Evolutionary conservation across 2,113 vertebrate genomes (phyloP), one percentile per base, ranked within the genome.

Genomic region (Pterophyllum scalare): DNA sequence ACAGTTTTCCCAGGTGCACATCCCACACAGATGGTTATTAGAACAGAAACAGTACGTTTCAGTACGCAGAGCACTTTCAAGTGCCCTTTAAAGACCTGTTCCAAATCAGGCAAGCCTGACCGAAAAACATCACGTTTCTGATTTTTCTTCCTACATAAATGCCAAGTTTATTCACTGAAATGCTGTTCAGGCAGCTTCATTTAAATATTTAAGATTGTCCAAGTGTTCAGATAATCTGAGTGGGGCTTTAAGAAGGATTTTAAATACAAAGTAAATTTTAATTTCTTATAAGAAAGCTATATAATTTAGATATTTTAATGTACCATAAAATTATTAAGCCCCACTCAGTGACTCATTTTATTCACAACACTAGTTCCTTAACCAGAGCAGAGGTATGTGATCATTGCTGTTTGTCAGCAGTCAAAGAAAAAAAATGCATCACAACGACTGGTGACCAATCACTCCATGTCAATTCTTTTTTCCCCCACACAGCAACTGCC

Each of bases 11-110:
- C 86, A 88, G 40, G 86, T 76, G 83, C 93, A 90, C 86, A 93
- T 93, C 94, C 89, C 85, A 94, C 93, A 94, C 91, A 94, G 90
- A 93, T 11, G 84, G 77, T 82, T 93, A 95, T 94, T 92, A 95
- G 91, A 93, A 91, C 76, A 83, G 88, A 82, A 52, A 77, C 52
- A 83, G 8, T 80, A 89, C 59, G 90, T 84, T 83, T 89, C 60
- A 82, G 82, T 92, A 88, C 83, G 52, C 87, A 89, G 84, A 89
- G 75, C 78, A 85, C 79, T 22, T 86, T 28, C 72, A 59, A 24
- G 57, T 80, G 76, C 61, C 81, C 59, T 2, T 14, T 62, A 38
- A 76, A 59, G 2, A 76, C 28, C 12, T 0, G 5, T 59, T 79
- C 75, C 7, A 57, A 58, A 87, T 54, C 76, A 72, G 24, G 26